These are phyloP conservation scores for Trichopoda pennipes DNA, from an alignment of 2,888 invertebrate species.

Conservation along the genomic window DNA sequence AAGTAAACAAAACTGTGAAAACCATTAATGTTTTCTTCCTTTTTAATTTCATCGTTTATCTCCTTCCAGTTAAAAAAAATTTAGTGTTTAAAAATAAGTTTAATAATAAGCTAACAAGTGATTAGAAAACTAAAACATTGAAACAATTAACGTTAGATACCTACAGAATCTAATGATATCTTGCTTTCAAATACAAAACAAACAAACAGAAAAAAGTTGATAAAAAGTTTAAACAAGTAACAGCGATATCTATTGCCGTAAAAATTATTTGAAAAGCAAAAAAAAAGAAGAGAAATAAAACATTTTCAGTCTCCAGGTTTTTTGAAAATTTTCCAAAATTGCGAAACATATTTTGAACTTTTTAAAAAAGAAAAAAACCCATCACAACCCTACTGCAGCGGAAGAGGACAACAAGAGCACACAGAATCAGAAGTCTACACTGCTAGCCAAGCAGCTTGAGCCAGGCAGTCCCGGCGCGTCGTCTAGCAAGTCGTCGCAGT, in stretches of 20 bases:
- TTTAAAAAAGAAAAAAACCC: conserved; percentile 80
- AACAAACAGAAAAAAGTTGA: too few relatives aligned
- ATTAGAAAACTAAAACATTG: conserved; percentile 37
- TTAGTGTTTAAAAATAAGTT: conserved; percentile 26
- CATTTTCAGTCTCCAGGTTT: conserved; percentile 69
- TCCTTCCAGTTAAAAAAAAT: conserved; percentile 4
- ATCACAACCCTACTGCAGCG: conserved; percentile 75
- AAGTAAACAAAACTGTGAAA: conserved; percentile 7
- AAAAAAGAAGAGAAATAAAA: conserved; percentile 16
- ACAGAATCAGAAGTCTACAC: conserved; percentile 74
- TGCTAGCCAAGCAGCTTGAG: conserved; percentile 72
- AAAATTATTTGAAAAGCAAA: conserved; percentile 5
- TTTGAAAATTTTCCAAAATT: conserved; percentile 78
- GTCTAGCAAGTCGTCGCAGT: conserved; percentile 69
- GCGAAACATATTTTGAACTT: conserved; percentile 81
- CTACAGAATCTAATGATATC: conserved; percentile 14
- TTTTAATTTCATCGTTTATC: background rate
- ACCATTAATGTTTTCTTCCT: too few relatives aligned
- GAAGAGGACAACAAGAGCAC: conserved; percentile 74
- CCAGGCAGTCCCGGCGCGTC: conserved; percentile 70
- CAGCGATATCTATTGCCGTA: background rate
- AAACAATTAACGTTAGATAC: background rate
- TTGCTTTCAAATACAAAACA: conserved; percentile 5
- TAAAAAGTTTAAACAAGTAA: background rate
- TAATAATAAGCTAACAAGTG: conserved; percentile 44